A percentile compares a stretch with the other conserved stretches of the same genome.
These are phyloP conservation scores for Himalopsyche anomala DNA, from an alignment of 2,888 invertebrate genomes.

Conservation along the genomic window DNA sequence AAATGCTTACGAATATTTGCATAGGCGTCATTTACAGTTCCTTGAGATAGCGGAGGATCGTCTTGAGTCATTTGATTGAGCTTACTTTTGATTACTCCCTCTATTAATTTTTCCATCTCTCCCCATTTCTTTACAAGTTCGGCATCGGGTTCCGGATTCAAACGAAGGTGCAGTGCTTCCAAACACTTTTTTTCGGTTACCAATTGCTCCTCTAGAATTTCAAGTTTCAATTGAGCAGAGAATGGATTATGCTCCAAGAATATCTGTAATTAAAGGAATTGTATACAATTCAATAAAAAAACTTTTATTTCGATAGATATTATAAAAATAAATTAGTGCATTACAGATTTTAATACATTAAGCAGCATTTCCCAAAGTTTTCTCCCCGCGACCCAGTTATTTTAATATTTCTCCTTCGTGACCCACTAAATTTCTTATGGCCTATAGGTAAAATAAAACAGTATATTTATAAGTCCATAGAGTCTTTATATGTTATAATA, in stretches of 20 bases:
- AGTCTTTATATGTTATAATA: no score
- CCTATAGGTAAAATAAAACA: no score
- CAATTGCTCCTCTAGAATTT: constrained; percentile 79
- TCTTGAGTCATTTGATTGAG: constrained; percentile 74
- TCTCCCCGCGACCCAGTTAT: no score
- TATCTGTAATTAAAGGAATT: constrained; percentile 72
- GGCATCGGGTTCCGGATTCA: constrained; percentile 73
- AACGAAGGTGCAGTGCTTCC: constrained; percentile 77
- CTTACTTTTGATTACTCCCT: constrained; percentile 74
- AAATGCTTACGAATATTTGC: constrained; percentile 73
- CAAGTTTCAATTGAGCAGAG: constrained; percentile 82
- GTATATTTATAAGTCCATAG: no score
- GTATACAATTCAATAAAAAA: no score
- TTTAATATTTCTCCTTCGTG: no score
- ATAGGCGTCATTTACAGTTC: constrained; percentile 73
- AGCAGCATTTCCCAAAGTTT: no score
- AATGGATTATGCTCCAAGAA: constrained; percentile 92
- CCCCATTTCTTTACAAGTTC: constrained; percentile 76
- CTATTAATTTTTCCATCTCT: constrained; percentile 75
- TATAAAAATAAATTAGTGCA: background rate
- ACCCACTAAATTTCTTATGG: no score
- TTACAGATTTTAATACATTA: background rate
- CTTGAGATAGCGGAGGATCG: constrained; percentile 74
- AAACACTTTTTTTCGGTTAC: constrained; percentile 80
- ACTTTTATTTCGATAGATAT: background rate